Base-by-base conservation (phyloP, 92 coral and sea anemone species). In the Meandrina meandrites region DNA sequence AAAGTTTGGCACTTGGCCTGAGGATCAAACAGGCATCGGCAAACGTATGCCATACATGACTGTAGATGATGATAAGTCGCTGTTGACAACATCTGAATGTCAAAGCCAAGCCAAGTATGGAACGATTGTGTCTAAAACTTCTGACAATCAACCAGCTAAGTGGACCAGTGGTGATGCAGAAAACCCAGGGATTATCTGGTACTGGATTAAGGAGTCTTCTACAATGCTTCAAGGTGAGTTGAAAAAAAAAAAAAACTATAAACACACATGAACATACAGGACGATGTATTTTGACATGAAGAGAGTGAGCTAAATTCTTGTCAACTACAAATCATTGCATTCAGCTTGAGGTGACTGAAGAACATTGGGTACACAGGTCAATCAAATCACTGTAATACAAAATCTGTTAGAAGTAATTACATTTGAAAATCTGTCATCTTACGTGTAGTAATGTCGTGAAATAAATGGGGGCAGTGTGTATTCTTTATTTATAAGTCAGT, bases 201-300 rank as follows among this genome's bases (percentile, higher is more conserved):
- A 95, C 86, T 96, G 99, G 99, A 82, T 96, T 72, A 96, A 91
- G 68, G 99, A 96, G 75, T 92, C 99, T n/a, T 88, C 99, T 0
- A 93, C 98, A 30, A 80, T 81, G 84, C 56, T 92, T 28, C 89
- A 89, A 75, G 93, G 98, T 95, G 84, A 14, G 71, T 48, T 48
- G n/a, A n/a, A n/a, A n/a, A n/a, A n/a, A n/a, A n/a, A n/a, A 3
- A 45, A 45, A 45, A 45, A 4, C 48, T 4, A 8, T 64, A n/a
- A 66, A 66, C 71, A 66, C 18, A 1, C 35, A 10, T 0, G 34
- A 0, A 66, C 13, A 10, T 57, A 19, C n/a, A 57, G n/a, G n/a
- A n/a, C n/a, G 62, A 22, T 60, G 67, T n/a, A 64, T 27, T 64
- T 0, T 64, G 16, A 9, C 70, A n/a, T 8, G 34, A 64, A 54